Conservation (phyloP, 2,113 vertebrate genomes). For the Psophia crepitans region DNA sequence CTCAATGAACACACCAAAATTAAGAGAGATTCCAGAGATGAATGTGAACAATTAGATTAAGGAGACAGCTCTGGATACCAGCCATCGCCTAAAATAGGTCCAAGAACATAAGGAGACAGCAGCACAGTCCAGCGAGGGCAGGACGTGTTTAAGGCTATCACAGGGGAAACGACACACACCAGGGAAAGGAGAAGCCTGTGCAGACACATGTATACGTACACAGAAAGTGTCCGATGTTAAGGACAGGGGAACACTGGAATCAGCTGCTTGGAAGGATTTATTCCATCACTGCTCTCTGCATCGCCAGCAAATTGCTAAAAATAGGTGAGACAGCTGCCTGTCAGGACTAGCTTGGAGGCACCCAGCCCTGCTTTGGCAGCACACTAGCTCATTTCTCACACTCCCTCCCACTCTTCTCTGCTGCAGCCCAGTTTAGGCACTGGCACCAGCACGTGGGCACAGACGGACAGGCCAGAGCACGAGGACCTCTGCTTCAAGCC, state of each 20-base stretch:
- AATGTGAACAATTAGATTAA: background rate
- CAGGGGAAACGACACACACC: background rate
- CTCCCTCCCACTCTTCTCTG: background rate
- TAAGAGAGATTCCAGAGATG: background rate
- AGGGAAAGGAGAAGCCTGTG: background rate
- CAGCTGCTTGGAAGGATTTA: background rate
- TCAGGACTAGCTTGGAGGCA: background rate
- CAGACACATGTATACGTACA: background rate
- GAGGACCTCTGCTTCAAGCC: background rate
- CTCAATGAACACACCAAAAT: background rate
- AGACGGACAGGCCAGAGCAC: background rate
- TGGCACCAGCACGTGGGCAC: fast-evolving
- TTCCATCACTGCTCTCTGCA: background rate
- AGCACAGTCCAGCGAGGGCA: fast-evolving
- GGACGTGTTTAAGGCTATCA: background rate
- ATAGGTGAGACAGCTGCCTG: constrained; percentile 2
- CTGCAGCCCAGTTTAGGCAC: background rate
- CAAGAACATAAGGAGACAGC: background rate
- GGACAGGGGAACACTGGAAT: background rate
- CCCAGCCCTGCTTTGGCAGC: background rate
- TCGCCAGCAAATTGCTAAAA: background rate
- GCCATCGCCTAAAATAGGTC: background rate
- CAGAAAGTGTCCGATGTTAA: background rate
- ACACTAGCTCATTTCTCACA: background rate
- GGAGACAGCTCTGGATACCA: background rate